Evolutionary conservation across 2,797 vertebrate genomes (phyloP), one percentile per base, ranked within the genome.

Genomic region (Sebastes taczanowskii): DNA sequence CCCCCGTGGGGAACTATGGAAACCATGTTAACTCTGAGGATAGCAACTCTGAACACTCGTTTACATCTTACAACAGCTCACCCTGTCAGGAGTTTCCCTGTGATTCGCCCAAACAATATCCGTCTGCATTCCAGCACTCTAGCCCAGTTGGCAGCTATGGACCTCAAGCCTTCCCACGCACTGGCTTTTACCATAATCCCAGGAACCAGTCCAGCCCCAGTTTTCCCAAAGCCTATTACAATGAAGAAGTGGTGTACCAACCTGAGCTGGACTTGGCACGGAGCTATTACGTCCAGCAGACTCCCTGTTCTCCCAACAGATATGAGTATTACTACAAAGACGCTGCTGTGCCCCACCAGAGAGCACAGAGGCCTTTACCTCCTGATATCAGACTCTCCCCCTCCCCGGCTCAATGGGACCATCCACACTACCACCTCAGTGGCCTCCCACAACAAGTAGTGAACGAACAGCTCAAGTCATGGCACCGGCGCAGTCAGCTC

Each of bases 401-500:
- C 2, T 96, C 95, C 0, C 96, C 97, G 1, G 95, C 96, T 0
- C 94, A 96, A 13, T 96, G 94, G 91, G 96, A 97, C 72, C 93
- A 90, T 73, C 88, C 94, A 2, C 93, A 91, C 3, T 91, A 90
- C 80, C 77, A 76, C 1, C 60, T 90, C 65, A 88, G 86, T 4
- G 90, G 78, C 49, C 91, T 96, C 49, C 94, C 96, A 23, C 94
- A 91, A 18, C 95, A 97, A 5, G 91, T 94, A 0, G 96, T 98
- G 53, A 96, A 94, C 0, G 96, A 97, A 25, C 96, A 98, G 78
- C 95, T 98, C 11, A 96, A 94, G 81, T 97, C 94, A 0, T 98
- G 97, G 97, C 97, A 97, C n/a, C 90, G 95, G 56, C 96, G 97
- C 11, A 97, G 92, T 63, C 95, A 96, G 63, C 77, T 96, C 60